Conservation (phyloP, 2,888 invertebrate species). For the Allolobophora icterica region DNA sequence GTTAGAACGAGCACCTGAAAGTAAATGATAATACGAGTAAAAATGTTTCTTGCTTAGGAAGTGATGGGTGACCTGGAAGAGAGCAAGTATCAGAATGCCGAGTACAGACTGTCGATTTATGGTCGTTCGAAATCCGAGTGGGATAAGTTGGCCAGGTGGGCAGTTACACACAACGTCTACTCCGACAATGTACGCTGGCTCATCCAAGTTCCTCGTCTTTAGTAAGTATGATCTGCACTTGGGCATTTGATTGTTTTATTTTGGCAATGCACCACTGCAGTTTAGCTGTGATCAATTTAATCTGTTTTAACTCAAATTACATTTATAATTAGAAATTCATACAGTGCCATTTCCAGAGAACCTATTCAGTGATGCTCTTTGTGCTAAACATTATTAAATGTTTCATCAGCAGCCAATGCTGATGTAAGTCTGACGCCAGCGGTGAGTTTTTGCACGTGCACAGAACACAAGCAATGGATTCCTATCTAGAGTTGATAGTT, state of each 20-base stretch:
- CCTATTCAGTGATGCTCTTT: slow-evolving; percentile 41
- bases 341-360: too few relatives aligned
- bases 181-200: slow-evolving; percentile 96
- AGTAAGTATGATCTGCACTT: slow-evolving; percentile 73
- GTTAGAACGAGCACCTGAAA: not conserved
- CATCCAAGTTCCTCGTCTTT: slow-evolving; percentile 94
- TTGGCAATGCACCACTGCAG: not conserved
- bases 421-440: too few relatives aligned
- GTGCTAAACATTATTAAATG: too few relatives aligned
- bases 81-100: slow-evolving; percentile 98
- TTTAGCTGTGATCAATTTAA: not conserved
- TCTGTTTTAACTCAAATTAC: not conserved
- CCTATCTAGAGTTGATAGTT: too few relatives aligned
- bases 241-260: not conserved
- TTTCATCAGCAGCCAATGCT: too few relatives aligned
- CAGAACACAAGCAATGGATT: too few relatives aligned
- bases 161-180: slow-evolving; percentile 86
- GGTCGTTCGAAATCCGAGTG: slow-evolving; percentile 91
- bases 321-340: not conserved
- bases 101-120: slow-evolving; percentile 92
- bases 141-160: slow-evolving; percentile 97
- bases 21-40: not conserved
- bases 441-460: too few relatives aligned
- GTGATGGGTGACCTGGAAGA: slow-evolving; percentile 95
- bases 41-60: slow-evolving; percentile 72